Evolutionary conservation across 2,113 vertebrate species (phyloP).

Genomic region (Silurus asotus): DNA sequence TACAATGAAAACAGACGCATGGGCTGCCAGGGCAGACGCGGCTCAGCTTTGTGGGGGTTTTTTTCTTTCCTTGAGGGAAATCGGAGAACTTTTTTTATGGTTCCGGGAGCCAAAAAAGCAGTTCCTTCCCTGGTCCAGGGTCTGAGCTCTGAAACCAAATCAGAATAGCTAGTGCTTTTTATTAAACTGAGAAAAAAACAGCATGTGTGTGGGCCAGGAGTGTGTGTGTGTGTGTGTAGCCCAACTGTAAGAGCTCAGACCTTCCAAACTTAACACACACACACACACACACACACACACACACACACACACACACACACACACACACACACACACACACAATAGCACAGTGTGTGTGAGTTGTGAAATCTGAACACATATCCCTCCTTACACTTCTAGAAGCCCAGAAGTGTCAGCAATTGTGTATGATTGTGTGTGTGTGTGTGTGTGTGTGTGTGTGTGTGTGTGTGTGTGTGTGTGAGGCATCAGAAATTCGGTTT

Average conservation of each 20-base stretch:
- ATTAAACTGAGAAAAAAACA: background rate
- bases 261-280: slow-evolving; percentile 16
- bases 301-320: too few relatives aligned
- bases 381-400: slow-evolving; percentile 12
- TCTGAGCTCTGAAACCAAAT: background rate
- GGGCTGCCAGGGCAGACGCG: slow-evolving; percentile 11
- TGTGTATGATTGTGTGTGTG: background rate
- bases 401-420: background rate
- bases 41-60: background rate
- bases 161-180: slow-evolving; percentile 25
- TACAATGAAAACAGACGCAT: slow-evolving; percentile 33
- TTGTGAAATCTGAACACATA: slow-evolving; percentile 15
- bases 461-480: too few relatives aligned
- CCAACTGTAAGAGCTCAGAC: background rate
- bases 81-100: slow-evolving; percentile 23
- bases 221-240: background rate
- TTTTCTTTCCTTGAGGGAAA: slow-evolving; percentile 21
- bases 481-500: too few relatives aligned
- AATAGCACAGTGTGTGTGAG: background rate
- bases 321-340: background rate
- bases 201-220: background rate
- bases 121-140: slow-evolving; percentile 15
- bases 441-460: too few relatives aligned
- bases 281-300: too few relatives aligned
- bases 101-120: slow-evolving; percentile 27